A percentile compares a stretch with the other conserved stretches of the same genome.
These are phyloP conservation scores for Ardeotis arabs DNA, from an alignment of 2,113 vertebrate species.

Conservation along the genomic window DNA sequence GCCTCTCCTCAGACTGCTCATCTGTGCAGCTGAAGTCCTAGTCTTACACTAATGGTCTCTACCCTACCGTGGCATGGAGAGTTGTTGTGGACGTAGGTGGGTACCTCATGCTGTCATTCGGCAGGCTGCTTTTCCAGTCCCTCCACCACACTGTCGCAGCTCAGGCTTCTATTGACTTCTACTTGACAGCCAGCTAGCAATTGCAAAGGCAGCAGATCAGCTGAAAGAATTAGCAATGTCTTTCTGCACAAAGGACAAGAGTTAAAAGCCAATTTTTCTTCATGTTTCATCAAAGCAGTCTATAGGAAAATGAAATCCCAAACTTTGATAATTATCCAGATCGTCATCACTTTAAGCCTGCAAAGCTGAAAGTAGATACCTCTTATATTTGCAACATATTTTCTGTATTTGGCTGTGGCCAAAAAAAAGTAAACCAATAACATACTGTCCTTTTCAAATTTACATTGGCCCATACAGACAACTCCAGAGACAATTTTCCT, in stretches of 20 bases:
- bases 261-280: background rate
- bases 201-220: background rate
- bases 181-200: background rate
- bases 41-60: background rate
- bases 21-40: background rate
- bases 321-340: background rate
- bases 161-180: background rate
- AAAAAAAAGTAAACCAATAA: conserved; percentile 11
- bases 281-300: background rate
- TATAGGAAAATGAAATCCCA: conserved; percentile 7
- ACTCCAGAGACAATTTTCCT: conserved; percentile 18
- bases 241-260: background rate
- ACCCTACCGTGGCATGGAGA: fast-evolving
- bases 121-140: background rate
- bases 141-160: background rate
- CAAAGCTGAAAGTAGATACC: conserved; percentile 34
- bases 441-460: conserved; percentile 16
- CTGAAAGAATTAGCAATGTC: background rate
- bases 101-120: background rate
- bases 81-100: background rate
- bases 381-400: conserved; percentile 15
- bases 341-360: conserved; percentile 5
- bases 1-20: background rate
- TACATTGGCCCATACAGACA: background rate
- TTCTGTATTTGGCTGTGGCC: conserved; percentile 28